Base-by-base conservation (phyloP, 1,140 invertebrate species). In the Myzus persicae region DNA sequence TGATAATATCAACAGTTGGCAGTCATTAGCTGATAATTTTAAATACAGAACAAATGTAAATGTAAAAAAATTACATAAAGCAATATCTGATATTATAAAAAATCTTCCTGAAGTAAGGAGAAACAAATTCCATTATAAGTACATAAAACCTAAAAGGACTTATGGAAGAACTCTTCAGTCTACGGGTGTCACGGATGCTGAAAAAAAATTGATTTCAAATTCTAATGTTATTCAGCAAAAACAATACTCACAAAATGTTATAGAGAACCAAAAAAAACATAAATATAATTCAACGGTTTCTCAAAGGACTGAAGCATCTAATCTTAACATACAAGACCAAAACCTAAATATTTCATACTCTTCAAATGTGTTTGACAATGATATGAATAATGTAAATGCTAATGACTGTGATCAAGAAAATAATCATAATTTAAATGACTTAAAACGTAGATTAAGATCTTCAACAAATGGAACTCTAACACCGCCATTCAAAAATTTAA, bases 1-100 rank as follows among this genome's bases (percentile, higher is more conserved):
- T 92, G 20, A 92, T 91, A 36, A 89, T 89, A 46, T 48, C 36
- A 22, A 51, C 11, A 92, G 36, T 84, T 92, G 91, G 91, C 24
- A 92, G 38, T 82, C 22, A 46, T 38, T 92, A 7, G 44, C 91
- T 38, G 44, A 82, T 92, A 84, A 4, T 38, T 84, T 44, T 81
- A 22, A 82, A 92, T 92, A 82, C 9, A 92, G 91, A 31, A n/a
- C 24, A 46, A 48, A 92, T 51, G 6, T 38, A 31, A 92, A 92
- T 82, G 24, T 92, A 36, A 82, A 9, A 92, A 26, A 4, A n/a
- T 48, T 92, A 82, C 91, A 92, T 82, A 82, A 48, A n/a, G 82
- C 20, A 36, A 31, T 92, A 46, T 36, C n/a, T 92, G 36, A 92
- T 59, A 92, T 92, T 84, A 92, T 81, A 26, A 36, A 8, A 44